Conservation (phyloP, 2,888 invertebrate genomes). For the Desoria tigrina region DNA sequence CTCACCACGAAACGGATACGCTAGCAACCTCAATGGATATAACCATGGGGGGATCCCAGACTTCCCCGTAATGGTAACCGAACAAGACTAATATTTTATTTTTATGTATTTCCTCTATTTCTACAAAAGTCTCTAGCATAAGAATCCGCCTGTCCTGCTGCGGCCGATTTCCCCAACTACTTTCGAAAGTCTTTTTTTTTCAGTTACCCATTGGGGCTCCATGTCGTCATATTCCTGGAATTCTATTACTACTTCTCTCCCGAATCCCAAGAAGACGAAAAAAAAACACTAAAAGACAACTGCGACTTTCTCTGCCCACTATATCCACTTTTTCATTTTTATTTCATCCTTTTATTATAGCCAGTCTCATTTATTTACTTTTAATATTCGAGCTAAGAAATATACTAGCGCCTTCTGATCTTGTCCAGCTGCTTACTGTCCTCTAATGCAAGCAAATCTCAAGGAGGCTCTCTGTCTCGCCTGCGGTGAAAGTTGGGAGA, state of each 20-base stretch:
- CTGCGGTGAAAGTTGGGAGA: too few species aligned
- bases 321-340: conserved; percentile 14
- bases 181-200: conserved; percentile 12
- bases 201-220: conserved; percentile 11
- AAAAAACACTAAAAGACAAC: conserved; percentile 17
- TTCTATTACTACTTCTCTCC: conserved; percentile 7
- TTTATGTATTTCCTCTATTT: conserved; percentile 26
- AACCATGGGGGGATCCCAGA: too few species aligned
- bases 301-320: conserved; percentile 8
- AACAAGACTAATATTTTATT: conserved; percentile 25
- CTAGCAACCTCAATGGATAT: too few species aligned
- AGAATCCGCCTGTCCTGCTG: conserved; percentile 16
- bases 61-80: conserved; percentile 15
- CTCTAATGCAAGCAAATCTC: not conserved
- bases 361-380: conserved; percentile 24
- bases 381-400: conserved; percentile 12
- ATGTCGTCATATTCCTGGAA: conserved; percentile 2
- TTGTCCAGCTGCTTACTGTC: conserved; percentile 2
- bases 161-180: not conserved
- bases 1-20: too few species aligned
- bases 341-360: conserved; percentile 21
- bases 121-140: conserved; percentile 12
- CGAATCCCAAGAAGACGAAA: not conserved
- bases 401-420: not conserved
- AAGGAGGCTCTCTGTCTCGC: too few species aligned